phyloP scores from a whole-genome alignment of 2,113 vertebrate genomes.

The Dromaius novaehollandiae region DNA sequence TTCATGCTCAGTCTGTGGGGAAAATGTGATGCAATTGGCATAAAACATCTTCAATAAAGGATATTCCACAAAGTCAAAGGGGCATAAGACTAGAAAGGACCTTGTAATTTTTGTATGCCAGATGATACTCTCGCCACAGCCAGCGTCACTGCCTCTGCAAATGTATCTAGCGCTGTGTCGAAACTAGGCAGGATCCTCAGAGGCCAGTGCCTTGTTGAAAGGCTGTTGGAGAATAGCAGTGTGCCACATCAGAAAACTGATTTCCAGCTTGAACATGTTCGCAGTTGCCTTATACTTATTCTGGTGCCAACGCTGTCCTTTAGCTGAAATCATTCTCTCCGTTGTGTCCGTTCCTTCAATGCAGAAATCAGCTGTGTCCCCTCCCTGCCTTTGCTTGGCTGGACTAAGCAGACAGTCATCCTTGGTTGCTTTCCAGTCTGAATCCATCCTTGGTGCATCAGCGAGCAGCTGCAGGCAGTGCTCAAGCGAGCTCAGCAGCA shows the following conservation, averaged over 20 bases:
- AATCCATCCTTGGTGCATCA: rapidly evolving
- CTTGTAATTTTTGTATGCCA: neutral
- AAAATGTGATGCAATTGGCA: rapidly evolving
- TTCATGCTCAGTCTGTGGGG: neutral
- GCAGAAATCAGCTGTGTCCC: neutral
- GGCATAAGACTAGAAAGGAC: neutral
- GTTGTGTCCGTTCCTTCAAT: neutral
- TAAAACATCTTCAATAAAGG: neutral
- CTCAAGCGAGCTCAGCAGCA: neutral
- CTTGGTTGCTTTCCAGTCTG: neutral
- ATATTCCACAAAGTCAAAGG: neutral
- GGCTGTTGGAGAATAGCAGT: neutral
- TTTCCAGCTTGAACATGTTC: neutral
- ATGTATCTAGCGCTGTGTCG: neutral
- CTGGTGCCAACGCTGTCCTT: neutral
- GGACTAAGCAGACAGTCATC: rapidly evolving
- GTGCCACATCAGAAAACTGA: neutral
- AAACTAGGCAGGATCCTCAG: neutral
- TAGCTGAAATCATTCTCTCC: neutral
- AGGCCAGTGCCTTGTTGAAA: neutral
- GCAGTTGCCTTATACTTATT: no score
- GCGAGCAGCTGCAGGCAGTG: neutral
- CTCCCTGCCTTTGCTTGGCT: neutral
- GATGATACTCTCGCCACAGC: rapidly evolving
- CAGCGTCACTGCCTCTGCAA: no score